A percentile compares a stretch with the other conserved stretches of the same genome.
Conservation (phyloP, 2,797 vertebrate species). For the Sebastes vulpes region DNA sequence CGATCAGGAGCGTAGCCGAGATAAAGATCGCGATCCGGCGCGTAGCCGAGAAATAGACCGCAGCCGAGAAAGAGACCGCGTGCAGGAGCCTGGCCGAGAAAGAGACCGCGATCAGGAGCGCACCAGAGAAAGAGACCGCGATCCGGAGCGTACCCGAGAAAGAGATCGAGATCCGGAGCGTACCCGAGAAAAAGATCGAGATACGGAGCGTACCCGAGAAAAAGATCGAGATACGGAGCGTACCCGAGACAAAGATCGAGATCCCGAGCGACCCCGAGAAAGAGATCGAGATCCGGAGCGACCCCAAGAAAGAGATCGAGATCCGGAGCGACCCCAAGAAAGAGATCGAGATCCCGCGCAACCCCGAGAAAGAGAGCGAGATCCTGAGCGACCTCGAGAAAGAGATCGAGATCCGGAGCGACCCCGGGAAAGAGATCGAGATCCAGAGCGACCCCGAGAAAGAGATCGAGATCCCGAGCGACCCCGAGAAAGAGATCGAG, state of each 20-base stretch:
- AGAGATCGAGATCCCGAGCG: background rate
- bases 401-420: background rate
- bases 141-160: conserved; percentile 75
- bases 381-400: conserved; percentile 58
- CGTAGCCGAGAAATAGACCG: conserved; percentile 74
- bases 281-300: background rate
- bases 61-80: conserved; percentile 77
- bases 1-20: conserved; percentile 58
- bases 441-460: accelerated
- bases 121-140: conserved; percentile 62
- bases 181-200: conserved; percentile 27
- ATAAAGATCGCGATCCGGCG: background rate
- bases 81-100: conserved; percentile 63
- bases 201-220: conserved; percentile 60
- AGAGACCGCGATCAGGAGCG: conserved; percentile 68
- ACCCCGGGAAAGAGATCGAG: conserved; percentile 72
- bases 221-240: conserved; percentile 38
- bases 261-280: background rate
- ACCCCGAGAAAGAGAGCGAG: conserved; percentile 37
- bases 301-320: too few species aligned
- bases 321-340: too few species aligned
- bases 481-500: too few species aligned
- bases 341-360: conserved; percentile 41
- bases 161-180: conserved; percentile 69
- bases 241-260: background rate